These are phyloP conservation scores for Mamestra configurata DNA, from an alignment of 1,140 invertebrate species.

Conservation along the genomic window DNA sequence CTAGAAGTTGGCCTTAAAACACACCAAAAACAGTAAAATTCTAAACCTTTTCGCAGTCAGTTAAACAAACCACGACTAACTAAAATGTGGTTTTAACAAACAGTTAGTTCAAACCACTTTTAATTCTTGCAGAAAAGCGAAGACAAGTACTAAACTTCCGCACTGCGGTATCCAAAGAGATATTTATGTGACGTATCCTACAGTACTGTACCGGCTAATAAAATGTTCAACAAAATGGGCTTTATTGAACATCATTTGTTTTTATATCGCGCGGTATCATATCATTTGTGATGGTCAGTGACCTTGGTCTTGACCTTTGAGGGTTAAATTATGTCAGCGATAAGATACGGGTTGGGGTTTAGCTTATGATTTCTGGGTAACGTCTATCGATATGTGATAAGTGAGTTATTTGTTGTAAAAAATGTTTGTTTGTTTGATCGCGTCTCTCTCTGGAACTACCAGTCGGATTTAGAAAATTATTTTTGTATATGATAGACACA, in stretches of 20 bases:
- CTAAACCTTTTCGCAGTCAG: neutral
- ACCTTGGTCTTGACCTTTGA: too few relatives aligned
- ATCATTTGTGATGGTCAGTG: neutral
- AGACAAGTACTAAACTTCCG: conserved; percentile 46
- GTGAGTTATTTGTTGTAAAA: too few relatives aligned
- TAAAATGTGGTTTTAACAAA: neutral
- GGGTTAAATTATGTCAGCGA: neutral
- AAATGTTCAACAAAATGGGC: conserved; percentile 42
- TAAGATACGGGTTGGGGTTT: too few relatives aligned
- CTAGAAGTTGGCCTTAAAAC: too few relatives aligned
- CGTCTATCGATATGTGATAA: too few relatives aligned
- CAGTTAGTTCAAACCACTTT: conserved; percentile 25
- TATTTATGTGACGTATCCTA: conserved; percentile 46
- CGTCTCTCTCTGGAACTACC: too few relatives aligned
- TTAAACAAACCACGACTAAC: neutral
- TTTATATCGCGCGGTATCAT: neutral
- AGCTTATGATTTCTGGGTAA: too few relatives aligned
- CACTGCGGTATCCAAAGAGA: conserved; percentile 43
- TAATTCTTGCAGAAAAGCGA: conserved; percentile 53
- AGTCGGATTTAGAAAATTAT: too few relatives aligned
- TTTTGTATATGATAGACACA: too few relatives aligned
- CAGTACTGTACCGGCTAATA: conserved; percentile 33
- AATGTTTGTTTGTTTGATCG: too few relatives aligned
- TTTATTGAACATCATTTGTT: conserved; percentile 35
- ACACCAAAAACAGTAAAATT: too few relatives aligned